These are phyloP conservation scores for Agonopterix subpropinquella DNA, from an alignment of 2,888 invertebrate species.

Conservation along the genomic window DNA sequence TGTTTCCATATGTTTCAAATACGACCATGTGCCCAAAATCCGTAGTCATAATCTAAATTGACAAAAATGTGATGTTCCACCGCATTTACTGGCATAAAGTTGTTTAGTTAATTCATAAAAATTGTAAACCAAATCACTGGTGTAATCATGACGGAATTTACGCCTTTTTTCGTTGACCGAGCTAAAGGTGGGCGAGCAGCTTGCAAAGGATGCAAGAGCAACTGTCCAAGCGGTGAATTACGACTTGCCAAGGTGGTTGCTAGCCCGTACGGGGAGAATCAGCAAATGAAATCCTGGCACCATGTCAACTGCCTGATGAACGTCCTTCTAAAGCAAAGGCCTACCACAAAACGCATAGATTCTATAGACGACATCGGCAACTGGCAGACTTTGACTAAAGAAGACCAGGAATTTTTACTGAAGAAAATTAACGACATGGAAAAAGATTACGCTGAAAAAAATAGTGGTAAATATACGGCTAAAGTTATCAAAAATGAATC, in stretches of 20 bases:
- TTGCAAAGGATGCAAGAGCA: constrained; percentile 91
- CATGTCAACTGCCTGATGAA: constrained; percentile 89
- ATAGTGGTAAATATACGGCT: constrained; percentile 62
- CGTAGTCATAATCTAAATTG: no score
- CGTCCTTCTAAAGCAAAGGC: constrained; percentile 84
- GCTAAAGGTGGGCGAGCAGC: constrained; percentile 88
- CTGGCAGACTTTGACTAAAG: constrained; percentile 79
- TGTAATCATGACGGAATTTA: constrained; percentile 29
- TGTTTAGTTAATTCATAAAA: no score
- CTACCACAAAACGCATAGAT: constrained; percentile 88
- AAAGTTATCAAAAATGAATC: constrained; percentile 54
- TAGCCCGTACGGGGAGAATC: constrained; percentile 85
- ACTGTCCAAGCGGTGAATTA: constrained; percentile 82
- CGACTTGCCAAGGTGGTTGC: constrained; percentile 85
- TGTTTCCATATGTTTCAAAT: no score
- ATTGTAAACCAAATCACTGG: no score
- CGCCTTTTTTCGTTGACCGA: constrained; percentile 82
- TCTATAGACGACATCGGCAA: constrained; percentile 86
- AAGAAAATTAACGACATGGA: constrained; percentile 79
- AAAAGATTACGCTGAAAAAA: constrained; percentile 67
- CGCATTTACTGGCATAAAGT: no score
- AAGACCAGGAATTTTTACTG: constrained; percentile 80
- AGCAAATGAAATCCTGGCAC: constrained; percentile 89
- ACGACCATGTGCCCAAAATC: no score
- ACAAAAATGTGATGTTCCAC: no score